Conservation (phyloP, 2,797 vertebrate genomes). For the Thunnus albacares region DNA sequence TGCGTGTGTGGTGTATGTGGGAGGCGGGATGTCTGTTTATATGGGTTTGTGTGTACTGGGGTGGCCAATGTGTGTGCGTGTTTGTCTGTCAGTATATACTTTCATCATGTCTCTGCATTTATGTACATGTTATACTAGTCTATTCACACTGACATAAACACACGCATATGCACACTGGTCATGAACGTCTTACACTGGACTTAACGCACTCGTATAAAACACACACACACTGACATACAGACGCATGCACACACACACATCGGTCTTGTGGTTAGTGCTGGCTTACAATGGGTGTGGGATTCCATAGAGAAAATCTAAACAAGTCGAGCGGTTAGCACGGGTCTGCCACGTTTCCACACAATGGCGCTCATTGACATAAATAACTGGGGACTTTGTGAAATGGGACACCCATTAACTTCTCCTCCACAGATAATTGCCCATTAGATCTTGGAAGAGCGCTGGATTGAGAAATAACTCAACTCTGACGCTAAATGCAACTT, state of each 20-base stretch:
- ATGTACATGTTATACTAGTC: constrained; percentile 35
- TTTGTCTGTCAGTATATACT: constrained; percentile 56
- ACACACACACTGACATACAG: constrained; percentile 27
- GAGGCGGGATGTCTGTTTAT: constrained; percentile 79
- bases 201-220: constrained; percentile 40
- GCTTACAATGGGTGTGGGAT: constrained; percentile 83
- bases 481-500: constrained; percentile 75
- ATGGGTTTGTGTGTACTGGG: constrained; percentile 63
- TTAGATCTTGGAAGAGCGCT: constrained; percentile 78
- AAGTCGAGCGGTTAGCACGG: constrained; percentile 77
- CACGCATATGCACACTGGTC: constrained; percentile 17
- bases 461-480: constrained; percentile 80
- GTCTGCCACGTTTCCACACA: constrained; percentile 84
- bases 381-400: constrained; percentile 82
- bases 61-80: constrained; percentile 45
- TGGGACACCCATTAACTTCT: constrained; percentile 83
- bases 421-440: constrained; percentile 80
- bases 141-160: constrained; percentile 21
- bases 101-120: constrained; percentile 66
- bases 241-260: constrained; percentile 46
- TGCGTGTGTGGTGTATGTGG: constrained; percentile 74
- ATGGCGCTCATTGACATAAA: constrained; percentile 82
- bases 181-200: constrained; percentile 42
- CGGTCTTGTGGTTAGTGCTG: constrained; percentile 76
- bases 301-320: constrained; percentile 83